A percentile compares a stretch with the other conserved stretches of the same genome.
Conservation (phyloP, 2,888 invertebrate genomes). For the Nowickia ferox region DNA sequence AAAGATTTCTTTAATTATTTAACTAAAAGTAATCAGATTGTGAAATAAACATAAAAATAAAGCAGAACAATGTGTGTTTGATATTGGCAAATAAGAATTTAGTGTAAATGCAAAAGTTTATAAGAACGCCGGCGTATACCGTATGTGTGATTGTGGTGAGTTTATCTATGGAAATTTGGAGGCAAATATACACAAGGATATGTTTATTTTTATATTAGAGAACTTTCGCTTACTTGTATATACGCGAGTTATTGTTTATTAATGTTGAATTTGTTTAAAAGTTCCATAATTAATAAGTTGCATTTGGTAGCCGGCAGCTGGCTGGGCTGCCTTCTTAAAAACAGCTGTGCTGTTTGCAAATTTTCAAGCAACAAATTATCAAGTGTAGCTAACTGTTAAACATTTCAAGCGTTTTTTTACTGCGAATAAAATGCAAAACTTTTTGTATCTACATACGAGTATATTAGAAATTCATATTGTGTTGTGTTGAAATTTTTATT, state of each 20-base stretch:
- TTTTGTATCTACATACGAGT: too few relatives aligned
- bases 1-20: not conserved
- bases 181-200: not conserved
- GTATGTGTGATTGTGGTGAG: not conserved
- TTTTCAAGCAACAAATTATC: not conserved
- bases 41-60: not conserved
- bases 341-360: slow-evolving; percentile 27
- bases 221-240: not conserved
- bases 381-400: slow-evolving; percentile 12
- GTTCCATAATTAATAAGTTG: not conserved
- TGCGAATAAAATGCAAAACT: not conserved
- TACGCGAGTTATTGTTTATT: not conserved
- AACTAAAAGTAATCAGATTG: not conserved
- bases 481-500: too few relatives aligned
- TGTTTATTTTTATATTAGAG: not conserved
- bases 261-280: not conserved
- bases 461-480: too few relatives aligned
- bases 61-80: not conserved
- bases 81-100: not conserved
- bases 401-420: not conserved
- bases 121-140: not conserved
- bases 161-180: not conserved
- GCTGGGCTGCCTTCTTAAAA: not conserved
- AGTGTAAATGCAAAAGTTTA: not conserved
- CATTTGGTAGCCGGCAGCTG: slow-evolving; percentile 9